A percentile compares a stretch with the other conserved stretches of the same genome.
Conservation (phyloP, 1,140 invertebrate genomes). For the Caerostris darwini region DNA sequence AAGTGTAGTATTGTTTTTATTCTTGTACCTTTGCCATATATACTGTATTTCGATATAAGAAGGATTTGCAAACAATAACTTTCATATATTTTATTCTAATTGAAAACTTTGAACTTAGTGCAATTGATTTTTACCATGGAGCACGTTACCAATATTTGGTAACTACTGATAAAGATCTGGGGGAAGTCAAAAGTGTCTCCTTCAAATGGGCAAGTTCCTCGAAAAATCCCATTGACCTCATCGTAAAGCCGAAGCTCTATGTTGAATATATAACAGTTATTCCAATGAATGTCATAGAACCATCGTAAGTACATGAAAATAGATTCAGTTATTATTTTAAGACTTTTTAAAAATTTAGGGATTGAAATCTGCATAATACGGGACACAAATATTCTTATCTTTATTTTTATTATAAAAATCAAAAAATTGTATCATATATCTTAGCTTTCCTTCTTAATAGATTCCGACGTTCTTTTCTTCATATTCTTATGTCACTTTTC, state of each 20-base stretch:
- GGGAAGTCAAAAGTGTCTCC: conserved; percentile 60
- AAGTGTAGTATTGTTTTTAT: no score
- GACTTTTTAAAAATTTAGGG: neutral
- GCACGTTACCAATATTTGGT: conserved; percentile 74
- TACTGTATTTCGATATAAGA: no score
- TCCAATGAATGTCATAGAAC: conserved; percentile 75
- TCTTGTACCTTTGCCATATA: no score
- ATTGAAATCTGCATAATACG: neutral
- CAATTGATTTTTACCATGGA: conserved; percentile 68
- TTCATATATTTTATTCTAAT: no score
- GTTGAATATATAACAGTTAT: conserved; percentile 73
- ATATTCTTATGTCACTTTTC: no score
- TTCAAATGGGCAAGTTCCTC: conserved; percentile 68
- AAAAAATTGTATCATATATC: no score
- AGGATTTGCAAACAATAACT: no score
- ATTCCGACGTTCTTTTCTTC: no score
- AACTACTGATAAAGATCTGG: conserved; percentile 75
- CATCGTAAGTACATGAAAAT: conserved; percentile 48
- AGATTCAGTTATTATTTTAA: neutral
- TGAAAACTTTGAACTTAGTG: neutral
- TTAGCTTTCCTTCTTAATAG: no score
- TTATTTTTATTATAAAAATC: no score
- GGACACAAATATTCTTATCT: no score
- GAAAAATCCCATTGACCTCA: conserved; percentile 49
- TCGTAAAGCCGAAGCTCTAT: conserved; percentile 65